Base-by-base conservation (phyloP, 1,140 invertebrate species). In the Drosophila athabasca region DNA sequence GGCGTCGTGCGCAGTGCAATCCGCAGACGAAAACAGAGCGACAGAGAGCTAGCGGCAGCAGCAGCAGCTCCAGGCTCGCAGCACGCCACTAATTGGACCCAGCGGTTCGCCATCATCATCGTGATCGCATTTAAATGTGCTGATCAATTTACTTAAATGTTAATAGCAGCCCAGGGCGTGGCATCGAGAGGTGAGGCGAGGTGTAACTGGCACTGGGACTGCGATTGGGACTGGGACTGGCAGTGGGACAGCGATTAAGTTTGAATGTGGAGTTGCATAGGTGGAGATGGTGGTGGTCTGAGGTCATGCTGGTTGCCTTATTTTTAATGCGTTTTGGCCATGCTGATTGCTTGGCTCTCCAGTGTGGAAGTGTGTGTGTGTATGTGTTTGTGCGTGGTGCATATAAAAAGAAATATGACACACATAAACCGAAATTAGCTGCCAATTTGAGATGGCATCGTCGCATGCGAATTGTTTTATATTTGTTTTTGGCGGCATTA, bases 91-190 rank as follows among this genome's bases (percentile, higher is more conserved):
- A 85, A 85, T 85, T 85, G 82, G 82, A 79, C 82, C 83, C 82
- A 75, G 62, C 62, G 83, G 82, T 78, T 62, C 53, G 62, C 60
- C 71, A 67, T 79, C 57, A 70, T 60, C 71, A 60, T 83, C 79
- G 75, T 87, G 82, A 87, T 87, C 82, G 82, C 82, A 87, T 87
- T 87, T 87, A 87, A 87, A 87, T 87, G 82, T 83, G 83, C 82
- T 83, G 82, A 87, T 87, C 82, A 87, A 87, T 87, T 85, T 85
- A 68, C 78, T 87, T 85, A 85, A 85, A 85, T 85, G 82, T 85
- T 85, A 85, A 85, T 82, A 76, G 70, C 83, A 69, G 74, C 69
- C 62, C 59, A 57, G 82, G 82, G 82, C 68, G 81, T 77, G 81
- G 50, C 62, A 54, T 50, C 3, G n/a, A 41, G 59, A 39, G 35